Percentiles rank a stretch among this genome's conserved stretches.
phyloP scores from a whole-genome alignment of 2,888 invertebrate genomes.

The Amphiduros pacificus region DNA sequence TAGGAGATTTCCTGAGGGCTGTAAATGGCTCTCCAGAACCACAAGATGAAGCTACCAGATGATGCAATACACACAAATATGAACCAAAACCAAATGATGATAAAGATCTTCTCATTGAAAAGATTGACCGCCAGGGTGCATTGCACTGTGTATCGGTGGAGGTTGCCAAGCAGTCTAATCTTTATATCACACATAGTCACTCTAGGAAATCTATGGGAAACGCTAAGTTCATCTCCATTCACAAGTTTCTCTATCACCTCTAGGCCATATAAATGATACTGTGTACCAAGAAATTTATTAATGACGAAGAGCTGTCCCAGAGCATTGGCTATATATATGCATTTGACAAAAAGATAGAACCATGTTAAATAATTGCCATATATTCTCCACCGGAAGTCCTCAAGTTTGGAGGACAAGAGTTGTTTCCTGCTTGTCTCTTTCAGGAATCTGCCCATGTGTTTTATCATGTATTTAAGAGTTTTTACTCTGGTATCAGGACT shows the following conservation, averaged over 20 bases:
- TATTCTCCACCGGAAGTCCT: conserved; percentile 43
- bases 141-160: conserved; percentile 60
- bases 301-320: conserved; percentile 61
- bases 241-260: conserved; percentile 60
- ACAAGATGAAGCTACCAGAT: conserved; percentile 57
- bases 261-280: conserved; percentile 57
- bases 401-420: conserved; percentile 47
- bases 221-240: conserved; percentile 50
- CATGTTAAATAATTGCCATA: conserved; percentile 61
- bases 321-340: conserved; percentile 59
- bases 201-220: conserved; percentile 53
- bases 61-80: conserved; percentile 59
- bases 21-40: conserved; percentile 39
- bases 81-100: conserved; percentile 64
- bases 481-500: conserved; percentile 29
- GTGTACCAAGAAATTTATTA: conserved; percentile 60
- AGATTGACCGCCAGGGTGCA: conserved; percentile 51
- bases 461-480: conserved; percentile 42
- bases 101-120: conserved; percentile 54
- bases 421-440: conserved; percentile 56
- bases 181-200: conserved; percentile 58
- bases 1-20: conserved; percentile 12
- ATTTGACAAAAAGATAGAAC: conserved; percentile 58
- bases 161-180: conserved; percentile 56
- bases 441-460: conserved; percentile 59